phyloP scores from a whole-genome alignment of 2,888 invertebrate genomes.

The Lucinisca nassula region DNA sequence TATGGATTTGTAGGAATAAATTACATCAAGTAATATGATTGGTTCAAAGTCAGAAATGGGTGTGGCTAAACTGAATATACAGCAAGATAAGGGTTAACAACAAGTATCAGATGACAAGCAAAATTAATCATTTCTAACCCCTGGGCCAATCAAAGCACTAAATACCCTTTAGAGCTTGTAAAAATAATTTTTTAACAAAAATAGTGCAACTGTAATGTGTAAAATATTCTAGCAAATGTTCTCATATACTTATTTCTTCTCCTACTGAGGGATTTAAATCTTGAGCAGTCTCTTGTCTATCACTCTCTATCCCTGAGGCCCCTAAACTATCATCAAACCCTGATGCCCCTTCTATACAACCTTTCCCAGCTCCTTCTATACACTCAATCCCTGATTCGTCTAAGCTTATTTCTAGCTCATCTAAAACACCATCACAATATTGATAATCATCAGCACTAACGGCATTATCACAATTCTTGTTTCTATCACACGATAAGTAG shows the following conservation, averaged over 20 bases:
- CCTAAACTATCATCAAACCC: not conserved
- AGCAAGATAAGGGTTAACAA: too few species aligned
- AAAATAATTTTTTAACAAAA: too few species aligned
- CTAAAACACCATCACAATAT: not conserved
- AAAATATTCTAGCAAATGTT: not conserved
- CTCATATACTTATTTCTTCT: not conserved
- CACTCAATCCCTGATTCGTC: not conserved
- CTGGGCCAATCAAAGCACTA: too few species aligned
- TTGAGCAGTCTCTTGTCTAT: not conserved
- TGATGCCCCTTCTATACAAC: not conserved
- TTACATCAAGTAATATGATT: too few species aligned
- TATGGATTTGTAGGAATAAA: too few species aligned
- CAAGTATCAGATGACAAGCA: too few species aligned
- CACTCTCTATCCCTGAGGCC: not conserved
- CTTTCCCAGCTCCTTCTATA: not conserved
- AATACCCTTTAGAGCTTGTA: too few species aligned
- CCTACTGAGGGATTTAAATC: not conserved
- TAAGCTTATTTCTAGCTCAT: not conserved
- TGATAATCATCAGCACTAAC: not conserved
- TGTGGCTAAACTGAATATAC: too few species aligned
- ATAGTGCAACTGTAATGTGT: too few species aligned
- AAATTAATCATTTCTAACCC: too few species aligned
- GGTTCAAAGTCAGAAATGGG: too few species aligned
- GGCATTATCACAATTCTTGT: not conserved
- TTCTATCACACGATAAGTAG: not conserved